Conservation (phyloP, 2,888 invertebrate species). For the Himalopsyche tibetana region DNA sequence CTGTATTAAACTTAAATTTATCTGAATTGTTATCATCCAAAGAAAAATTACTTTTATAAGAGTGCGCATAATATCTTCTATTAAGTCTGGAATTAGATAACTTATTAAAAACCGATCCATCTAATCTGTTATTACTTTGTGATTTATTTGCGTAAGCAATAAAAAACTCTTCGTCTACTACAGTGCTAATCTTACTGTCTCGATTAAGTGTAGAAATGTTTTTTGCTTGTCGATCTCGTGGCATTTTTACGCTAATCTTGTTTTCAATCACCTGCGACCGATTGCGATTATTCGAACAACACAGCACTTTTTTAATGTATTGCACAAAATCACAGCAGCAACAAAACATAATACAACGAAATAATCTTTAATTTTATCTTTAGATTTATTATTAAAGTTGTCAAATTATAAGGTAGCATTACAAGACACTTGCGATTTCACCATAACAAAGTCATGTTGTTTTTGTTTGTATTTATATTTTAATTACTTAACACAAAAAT, state of each 20-base stretch:
- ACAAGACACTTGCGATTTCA: not conserved
- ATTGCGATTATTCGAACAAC: conserved; percentile 75
- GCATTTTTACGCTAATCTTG: conserved; percentile 71
- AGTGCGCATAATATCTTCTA: conserved; percentile 59
- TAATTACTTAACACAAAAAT: too few species aligned
- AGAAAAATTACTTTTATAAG: conserved; percentile 70
- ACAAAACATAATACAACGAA: conserved; percentile 46
- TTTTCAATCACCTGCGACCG: conserved; percentile 71
- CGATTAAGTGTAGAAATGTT: conserved; percentile 53
- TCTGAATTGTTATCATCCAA: conserved; percentile 68
- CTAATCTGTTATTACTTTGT: not conserved
- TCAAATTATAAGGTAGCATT: not conserved
- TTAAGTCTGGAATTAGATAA: conserved; percentile 24
- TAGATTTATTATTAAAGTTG: not conserved
- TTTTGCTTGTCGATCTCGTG: conserved; percentile 54
- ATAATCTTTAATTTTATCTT: conserved; percentile 21
- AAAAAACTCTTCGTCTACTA: conserved; percentile 57
- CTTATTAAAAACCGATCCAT: conserved; percentile 10
- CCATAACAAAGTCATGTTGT: too few species aligned
- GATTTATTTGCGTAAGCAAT: conserved; percentile 47
- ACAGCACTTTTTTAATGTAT: conserved; percentile 75
- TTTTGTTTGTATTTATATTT: too few species aligned
- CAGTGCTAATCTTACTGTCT: conserved; percentile 57
- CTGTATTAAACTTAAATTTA: conserved; percentile 53
- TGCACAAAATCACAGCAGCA: conserved; percentile 74